Conservation (phyloP, 2,113 vertebrate genomes). For the Origma solitaria region DNA sequence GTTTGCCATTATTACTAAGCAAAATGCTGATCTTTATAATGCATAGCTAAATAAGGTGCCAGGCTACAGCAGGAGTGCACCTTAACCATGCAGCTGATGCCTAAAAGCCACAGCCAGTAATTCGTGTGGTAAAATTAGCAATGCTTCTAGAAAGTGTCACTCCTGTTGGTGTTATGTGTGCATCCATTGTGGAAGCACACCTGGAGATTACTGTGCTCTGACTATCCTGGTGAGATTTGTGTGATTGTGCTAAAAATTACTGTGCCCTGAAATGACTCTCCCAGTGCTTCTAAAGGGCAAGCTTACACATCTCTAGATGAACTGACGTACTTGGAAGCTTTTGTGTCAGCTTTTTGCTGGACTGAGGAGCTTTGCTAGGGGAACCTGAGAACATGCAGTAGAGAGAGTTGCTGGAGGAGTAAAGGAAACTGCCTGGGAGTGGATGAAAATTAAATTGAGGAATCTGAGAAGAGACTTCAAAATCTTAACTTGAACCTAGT, state of each 20-base stretch:
- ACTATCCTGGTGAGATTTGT: neutral
- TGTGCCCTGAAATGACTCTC: neutral
- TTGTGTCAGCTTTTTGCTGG: neutral
- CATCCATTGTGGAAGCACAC: neutral
- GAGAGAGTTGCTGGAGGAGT: neutral
- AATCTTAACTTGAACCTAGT: neutral
- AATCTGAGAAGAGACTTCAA: neutral
- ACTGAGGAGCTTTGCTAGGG: neutral
- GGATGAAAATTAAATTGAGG: neutral
- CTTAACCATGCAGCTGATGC: neutral
- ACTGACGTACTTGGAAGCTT: neutral
- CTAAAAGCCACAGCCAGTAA: neutral
- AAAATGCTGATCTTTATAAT: neutral
- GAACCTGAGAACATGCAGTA: neutral
- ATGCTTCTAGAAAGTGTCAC: neutral
- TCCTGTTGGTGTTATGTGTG: neutral
- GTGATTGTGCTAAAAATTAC: neutral
- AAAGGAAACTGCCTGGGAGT: neutral
- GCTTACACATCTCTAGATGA: neutral
- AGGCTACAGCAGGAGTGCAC: neutral
- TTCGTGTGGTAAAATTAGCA: neutral
- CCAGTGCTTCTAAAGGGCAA: neutral
- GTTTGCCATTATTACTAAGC: neutral
- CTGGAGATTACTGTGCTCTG: neutral
- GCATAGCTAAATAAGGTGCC: neutral